Evolutionary conservation across 1,140 invertebrate genomes (phyloP), one percentile per base, ranked within the genome.

Genomic region (Ooceraea biroi): DNA sequence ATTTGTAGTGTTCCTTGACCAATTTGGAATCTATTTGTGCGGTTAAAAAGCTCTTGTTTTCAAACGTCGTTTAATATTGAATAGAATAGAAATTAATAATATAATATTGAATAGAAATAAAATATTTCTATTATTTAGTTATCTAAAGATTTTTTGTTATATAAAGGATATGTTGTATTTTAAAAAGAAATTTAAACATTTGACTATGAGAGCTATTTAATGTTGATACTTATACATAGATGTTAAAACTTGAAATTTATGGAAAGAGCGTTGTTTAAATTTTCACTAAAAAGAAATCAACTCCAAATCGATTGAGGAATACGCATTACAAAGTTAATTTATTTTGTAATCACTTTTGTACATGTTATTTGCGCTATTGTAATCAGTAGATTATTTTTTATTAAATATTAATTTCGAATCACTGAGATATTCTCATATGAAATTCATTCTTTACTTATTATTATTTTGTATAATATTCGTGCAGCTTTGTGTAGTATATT

Each of bases 231-330:
- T n/a, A n/a, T n/a, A n/a, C n/a, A n/a, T n/a, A n/a, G n/a, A n/a
- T n/a, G n/a, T n/a, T n/a, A n/a, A n/a, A n/a, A n/a, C 17, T 2
- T 30, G 17, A 12, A 19, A 52, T 36, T 73, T 19, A 41, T 41
- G 27, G 27, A 27, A 57, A 58, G 7, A 14, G 19, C 3, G 5
- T 52, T 60, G n/a, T 66, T 27, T 48, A n/a, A 68, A 4, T 12
- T 19, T 57, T 41, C 30, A 12, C 30, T 19, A n/a, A 60, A 0
- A 1, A 73, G 57, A 74, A 25, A 61, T 60, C 19, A 58, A 60
- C 41, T 8, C 41, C 2, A 12, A 60, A 74, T 74, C 19, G 30
- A 73, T 73, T 14, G 55, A 73, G 25, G 19, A 73, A 27, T 5
- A 41, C 11, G 7, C 19, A 8, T 19, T 48, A 22, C 2, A 7